A percentile compares a stretch with the other conserved stretches of the same genome.
phyloP scores from a whole-genome alignment of 2,888 invertebrate species.

The Ephialtes manifestator region DNA sequence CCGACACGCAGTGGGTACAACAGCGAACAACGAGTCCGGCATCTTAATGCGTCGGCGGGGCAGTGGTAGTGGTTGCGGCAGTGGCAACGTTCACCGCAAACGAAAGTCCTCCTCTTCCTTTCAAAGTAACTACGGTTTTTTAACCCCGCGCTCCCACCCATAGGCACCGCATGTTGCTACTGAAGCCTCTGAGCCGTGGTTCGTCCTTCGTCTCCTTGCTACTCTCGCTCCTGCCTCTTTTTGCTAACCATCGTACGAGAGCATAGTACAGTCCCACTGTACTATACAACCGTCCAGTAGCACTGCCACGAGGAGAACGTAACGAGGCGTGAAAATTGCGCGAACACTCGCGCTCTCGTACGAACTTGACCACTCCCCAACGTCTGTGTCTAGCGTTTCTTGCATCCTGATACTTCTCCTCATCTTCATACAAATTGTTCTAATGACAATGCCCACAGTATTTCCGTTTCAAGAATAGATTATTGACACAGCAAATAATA shows the following conservation, averaged over 20 bases:
- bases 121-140: conserved; percentile 80
- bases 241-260: conserved; percentile 55
- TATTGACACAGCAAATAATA: neutral
- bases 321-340: conserved; percentile 80
- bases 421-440: neutral
- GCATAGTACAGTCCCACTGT: conserved; percentile 35
- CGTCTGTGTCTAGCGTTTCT: neutral
- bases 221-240: conserved; percentile 51
- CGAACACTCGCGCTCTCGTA: conserved; percentile 64
- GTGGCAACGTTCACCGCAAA: conserved; percentile 80
- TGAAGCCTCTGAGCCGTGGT: conserved; percentile 38
- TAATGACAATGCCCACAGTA: neutral
- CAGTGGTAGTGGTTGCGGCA: conserved; percentile 58
- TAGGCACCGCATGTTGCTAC: conserved; percentile 65
- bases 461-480: neutral
- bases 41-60: conserved; percentile 73
- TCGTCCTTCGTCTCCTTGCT: conserved; percentile 70
- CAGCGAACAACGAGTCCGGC: conserved; percentile 64
- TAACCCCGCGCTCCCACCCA: conserved; percentile 72
- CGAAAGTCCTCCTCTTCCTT: conserved; percentile 85
- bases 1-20: conserved; percentile 16
- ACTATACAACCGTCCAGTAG: conserved; percentile 13
- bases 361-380: conserved; percentile 55
- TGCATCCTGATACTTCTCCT: neutral
- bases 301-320: conserved; percentile 65